These are phyloP conservation scores for Channa maculata DNA, from an alignment of 2,113 vertebrate species.

Conservation along the genomic window DNA sequence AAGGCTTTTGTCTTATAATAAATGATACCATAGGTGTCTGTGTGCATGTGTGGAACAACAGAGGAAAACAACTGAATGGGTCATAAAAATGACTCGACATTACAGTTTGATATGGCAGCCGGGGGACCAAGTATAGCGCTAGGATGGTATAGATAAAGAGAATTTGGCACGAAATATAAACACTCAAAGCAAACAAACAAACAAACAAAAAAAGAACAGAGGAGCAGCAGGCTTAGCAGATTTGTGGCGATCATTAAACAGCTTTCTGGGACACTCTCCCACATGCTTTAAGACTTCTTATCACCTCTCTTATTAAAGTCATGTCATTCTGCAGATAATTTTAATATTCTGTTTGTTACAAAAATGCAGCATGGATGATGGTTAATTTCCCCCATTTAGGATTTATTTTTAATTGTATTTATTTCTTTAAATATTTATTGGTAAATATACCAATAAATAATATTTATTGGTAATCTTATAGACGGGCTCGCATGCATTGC, in stretches of 20 bases:
- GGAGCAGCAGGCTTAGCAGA: conserved; percentile 18
- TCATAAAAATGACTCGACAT: conserved; percentile 30
- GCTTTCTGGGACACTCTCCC: not conserved
- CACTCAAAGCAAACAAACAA: no score
- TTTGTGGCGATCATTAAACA: conserved; percentile 33
- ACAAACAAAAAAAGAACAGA: conserved; percentile 18
- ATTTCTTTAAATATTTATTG: no score
- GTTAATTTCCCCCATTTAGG: no score
- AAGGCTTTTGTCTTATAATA: conserved; percentile 44
- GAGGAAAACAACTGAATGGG: conserved; percentile 38
- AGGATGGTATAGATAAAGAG: conserved; percentile 10
- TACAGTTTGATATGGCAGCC: conserved; percentile 19
- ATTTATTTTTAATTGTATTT: not conserved
- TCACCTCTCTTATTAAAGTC: not conserved
- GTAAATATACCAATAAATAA: no score
- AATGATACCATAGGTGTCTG: conserved; percentile 30
- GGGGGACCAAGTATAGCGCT: conserved; percentile 1
- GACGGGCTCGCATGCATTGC: no score
- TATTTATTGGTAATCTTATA: no score
- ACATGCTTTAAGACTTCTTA: conserved; percentile 12
- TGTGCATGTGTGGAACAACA: conserved; percentile 13
- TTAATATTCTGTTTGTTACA: not conserved
- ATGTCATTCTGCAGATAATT: not conserved
- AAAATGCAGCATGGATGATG: no score
- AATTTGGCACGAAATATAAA: conserved; percentile 15